phyloP scores from a whole-genome alignment of 2,797 vertebrate genomes.

The Brotula barbata region DNA sequence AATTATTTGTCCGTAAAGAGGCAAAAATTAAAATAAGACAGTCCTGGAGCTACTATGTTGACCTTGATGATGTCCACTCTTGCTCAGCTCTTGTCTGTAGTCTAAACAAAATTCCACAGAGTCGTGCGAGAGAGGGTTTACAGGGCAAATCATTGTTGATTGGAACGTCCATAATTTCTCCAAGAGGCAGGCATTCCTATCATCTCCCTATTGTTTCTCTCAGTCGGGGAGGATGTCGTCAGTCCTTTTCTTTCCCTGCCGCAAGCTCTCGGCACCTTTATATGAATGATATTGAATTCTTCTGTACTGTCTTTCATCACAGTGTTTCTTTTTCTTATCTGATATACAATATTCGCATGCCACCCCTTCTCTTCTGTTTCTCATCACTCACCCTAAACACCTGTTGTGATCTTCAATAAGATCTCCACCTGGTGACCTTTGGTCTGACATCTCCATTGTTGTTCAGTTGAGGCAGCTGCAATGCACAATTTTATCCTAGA shows the following conservation, averaged over 20 bases:
- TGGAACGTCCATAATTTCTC: neutral
- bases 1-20: no score
- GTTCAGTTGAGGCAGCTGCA: slow-evolving; percentile 6
- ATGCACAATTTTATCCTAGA: slow-evolving; percentile 20
- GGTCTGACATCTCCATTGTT: slow-evolving; percentile 39
- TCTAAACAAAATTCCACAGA: no score
- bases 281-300: slow-evolving; percentile 10
- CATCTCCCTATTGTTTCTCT: slow-evolving; percentile 72
- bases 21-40: no score
- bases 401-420: slow-evolving; percentile 20
- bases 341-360: slow-evolving; percentile 24
- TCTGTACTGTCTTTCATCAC: slow-evolving; percentile 36
- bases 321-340: slow-evolving; percentile 29
- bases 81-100: no score
- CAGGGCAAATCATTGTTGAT: no score
- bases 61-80: no score
- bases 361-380: slow-evolving; percentile 33
- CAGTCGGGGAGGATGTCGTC: slow-evolving; percentile 81
- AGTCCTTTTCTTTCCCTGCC: neutral
- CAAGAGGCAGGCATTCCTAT: neutral
- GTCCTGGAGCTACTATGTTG: no score
- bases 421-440: slow-evolving; percentile 39
- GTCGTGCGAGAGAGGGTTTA: no score
- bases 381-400: slow-evolving; percentile 22
- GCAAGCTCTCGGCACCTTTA: slow-evolving; percentile 18